A percentile compares a stretch with the other conserved stretches of the same genome.
These are phyloP conservation scores for Phyto melanocephala DNA, from an alignment of 2,888 invertebrate species.

Conservation along the genomic window DNA sequence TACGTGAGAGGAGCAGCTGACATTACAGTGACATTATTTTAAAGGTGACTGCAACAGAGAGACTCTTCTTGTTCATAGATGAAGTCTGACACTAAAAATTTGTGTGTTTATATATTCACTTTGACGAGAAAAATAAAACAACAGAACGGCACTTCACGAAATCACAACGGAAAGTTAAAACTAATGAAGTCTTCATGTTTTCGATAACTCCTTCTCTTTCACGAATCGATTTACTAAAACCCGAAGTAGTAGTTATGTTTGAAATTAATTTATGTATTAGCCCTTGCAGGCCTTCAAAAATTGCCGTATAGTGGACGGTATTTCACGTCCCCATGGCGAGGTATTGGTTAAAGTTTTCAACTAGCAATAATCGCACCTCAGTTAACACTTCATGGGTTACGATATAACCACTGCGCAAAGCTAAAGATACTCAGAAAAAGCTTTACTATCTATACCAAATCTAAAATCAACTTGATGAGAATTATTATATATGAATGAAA, in stretches of 20 bases:
- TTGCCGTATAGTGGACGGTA: slow-evolving; percentile 84
- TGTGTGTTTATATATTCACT: too few relatives aligned
- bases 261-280: slow-evolving; percentile 34
- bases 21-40: too few relatives aligned
- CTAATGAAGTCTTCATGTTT: too few relatives aligned
- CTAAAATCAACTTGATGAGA: slow-evolving; percentile 15
- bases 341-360: slow-evolving; percentile 97
- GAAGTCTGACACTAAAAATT: too few relatives aligned
- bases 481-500: not conserved
- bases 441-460: not conserved
- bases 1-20: too few relatives aligned
- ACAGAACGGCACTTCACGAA: too few relatives aligned
- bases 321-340: slow-evolving; percentile 92
- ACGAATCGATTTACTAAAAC: too few relatives aligned
- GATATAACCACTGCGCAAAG: slow-evolving; percentile 49
- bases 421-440: not conserved
- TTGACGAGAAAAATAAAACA: too few relatives aligned
- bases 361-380: slow-evolving; percentile 95
- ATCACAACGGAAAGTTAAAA: too few relatives aligned
- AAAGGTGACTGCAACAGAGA: too few relatives aligned
- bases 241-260: not conserved
- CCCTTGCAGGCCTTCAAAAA: slow-evolving; percentile 42
- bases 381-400: slow-evolving; percentile 75
- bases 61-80: too few relatives aligned
- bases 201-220: too few relatives aligned